Evolutionary conservation across 2,888 invertebrate genomes (phyloP), one percentile per base, ranked within the genome.

Genomic region (Cyclophora albipunctata): DNA sequence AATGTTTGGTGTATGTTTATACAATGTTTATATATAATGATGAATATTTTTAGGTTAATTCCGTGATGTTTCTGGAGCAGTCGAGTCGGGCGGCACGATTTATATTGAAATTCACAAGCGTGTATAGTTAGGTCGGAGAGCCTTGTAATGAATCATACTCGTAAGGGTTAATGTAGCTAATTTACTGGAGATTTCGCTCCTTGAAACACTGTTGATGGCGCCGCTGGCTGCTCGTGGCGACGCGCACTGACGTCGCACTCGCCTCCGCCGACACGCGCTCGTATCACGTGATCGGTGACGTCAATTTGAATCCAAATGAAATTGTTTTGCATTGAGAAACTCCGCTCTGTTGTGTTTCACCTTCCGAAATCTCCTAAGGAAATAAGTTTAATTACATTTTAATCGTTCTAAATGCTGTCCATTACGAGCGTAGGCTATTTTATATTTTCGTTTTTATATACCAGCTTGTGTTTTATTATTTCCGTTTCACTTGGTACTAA

Each of bases 21-120:
- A 83, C 79, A 81, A 55, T 54, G 79, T 84, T 81, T 86, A 85
- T 85, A 84, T 84, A 84, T 84, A 84, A 82, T 82, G 83, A 83
- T 76, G 84, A 85, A 20, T n/a, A 42, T 42, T 84, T 68, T 73
- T 87, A 87, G 84, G 83, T 83, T 87, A 86, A 84, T 84, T 81
- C 84, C 77, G 84, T 84, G 85, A 81, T 82, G 85, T 84, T 77
- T 78, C 75, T 75, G 71, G 57, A 72, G 73, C 69, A 63, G 63
- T 65, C 64, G 51, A 52, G 35, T 40, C 45, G 3, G 46, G 33
- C 42, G 33, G 48, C 49, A 55, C 54, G 55, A 54, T 48, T 59
- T 62, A 63, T 67, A 45, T 34, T 52, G 55, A 61, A 63, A 62
- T 66, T 61, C 58, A 63, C 57, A 60, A 59, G 63, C 53, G 57